Evolutionary conservation across 2,888 invertebrate genomes (phyloP).

Genomic region (Marronus borbonicus): DNA sequence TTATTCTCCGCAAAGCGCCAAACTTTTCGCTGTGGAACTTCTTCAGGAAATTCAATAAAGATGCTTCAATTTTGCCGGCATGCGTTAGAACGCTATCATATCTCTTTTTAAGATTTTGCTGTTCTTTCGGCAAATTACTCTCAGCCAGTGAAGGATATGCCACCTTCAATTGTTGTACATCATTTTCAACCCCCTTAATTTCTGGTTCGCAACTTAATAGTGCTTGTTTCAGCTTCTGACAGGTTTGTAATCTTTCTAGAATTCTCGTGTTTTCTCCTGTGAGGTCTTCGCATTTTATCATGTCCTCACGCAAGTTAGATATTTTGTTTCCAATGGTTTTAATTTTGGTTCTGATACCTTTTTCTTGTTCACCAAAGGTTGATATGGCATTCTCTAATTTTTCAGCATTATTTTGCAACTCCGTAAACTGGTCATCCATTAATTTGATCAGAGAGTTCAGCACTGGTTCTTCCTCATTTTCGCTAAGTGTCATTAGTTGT

Average conservation of each 20-base stretch:
- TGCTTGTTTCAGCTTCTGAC: conserved; percentile 81
- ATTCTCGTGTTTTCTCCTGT: conserved; percentile 91
- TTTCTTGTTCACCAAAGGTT: conserved; percentile 83
- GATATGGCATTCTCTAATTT: conserved; percentile 83
- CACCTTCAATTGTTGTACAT: conserved; percentile 80
- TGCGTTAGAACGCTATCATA: conserved; percentile 85
- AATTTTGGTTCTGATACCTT: conserved; percentile 79
- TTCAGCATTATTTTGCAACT: conserved; percentile 81
- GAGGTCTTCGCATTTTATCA: conserved; percentile 92
- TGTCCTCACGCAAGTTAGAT: conserved; percentile 78
- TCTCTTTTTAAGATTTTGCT: conserved; percentile 87
- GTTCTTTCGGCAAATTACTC: conserved; percentile 85
- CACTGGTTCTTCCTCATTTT: conserved; percentile 80
- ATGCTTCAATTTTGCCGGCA: conserved; percentile 86
- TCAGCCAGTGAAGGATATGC: conserved; percentile 86
- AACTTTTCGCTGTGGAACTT: conserved; percentile 91
- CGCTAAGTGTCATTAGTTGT: conserved; percentile 84
- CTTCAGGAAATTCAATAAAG: conserved; percentile 85
- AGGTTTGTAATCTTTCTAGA: conserved; percentile 82
- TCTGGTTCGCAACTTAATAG: conserved; percentile 79
- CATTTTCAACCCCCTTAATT: conserved; percentile 79
- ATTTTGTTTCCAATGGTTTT: conserved; percentile 79
- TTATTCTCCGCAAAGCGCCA: conserved; percentile 84
- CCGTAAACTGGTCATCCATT: conserved; percentile 83
- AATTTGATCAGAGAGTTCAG: conserved; percentile 78